Conservation (phyloP, 2,113 vertebrate genomes). For the Laticauda colubrina region DNA sequence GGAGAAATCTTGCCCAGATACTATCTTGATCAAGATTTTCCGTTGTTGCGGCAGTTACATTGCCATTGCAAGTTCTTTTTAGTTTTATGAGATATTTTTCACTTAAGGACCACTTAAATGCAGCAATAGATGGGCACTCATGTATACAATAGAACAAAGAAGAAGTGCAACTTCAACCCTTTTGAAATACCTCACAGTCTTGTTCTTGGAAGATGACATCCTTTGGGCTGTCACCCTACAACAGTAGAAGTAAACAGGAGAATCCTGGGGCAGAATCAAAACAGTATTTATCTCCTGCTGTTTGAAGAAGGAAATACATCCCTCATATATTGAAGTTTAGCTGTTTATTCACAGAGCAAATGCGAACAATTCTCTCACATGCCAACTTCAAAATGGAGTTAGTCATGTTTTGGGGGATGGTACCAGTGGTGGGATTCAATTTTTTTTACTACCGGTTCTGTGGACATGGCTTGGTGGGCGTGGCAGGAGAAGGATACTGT, state of each 20-base stretch:
- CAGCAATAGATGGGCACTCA: background rate
- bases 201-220: background rate
- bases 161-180: background rate
- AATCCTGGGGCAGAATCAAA: background rate
- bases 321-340: slow-evolving; percentile 11
- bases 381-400: background rate
- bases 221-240: background rate
- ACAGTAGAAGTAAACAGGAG: background rate
- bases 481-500: too few species aligned
- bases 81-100: background rate
- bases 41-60: background rate
- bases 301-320: slow-evolving; percentile 30
- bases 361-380: background rate
- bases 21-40: background rate
- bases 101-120: background rate
- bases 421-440: too few species aligned
- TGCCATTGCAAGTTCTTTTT: background rate
- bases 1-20: background rate
- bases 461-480: too few species aligned
- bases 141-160: background rate
- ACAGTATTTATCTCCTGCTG: slow-evolving; percentile 30
- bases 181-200: background rate
- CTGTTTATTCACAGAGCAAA: background rate
- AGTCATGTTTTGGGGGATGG: background rate
- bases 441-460: too few species aligned